Percentiles rank a stretch among this genome's conserved stretches.
Conservation (phyloP, 2,888 invertebrate species). For the Phaonia tiefii region DNA sequence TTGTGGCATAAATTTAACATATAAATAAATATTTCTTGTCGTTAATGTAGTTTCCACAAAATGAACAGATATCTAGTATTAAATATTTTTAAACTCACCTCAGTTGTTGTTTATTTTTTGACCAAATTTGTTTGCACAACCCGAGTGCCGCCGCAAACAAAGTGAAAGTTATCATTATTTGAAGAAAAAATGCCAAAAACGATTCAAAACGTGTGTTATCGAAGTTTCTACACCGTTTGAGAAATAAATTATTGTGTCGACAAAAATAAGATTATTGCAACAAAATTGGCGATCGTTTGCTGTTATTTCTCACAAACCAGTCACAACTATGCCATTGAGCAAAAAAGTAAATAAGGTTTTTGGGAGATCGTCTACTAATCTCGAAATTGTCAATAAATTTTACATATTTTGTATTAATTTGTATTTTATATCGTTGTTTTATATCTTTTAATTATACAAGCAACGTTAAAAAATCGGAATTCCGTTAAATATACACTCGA, state of each 20-base stretch:
- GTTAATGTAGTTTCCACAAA: constrained; percentile 11
- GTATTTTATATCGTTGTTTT: not conserved
- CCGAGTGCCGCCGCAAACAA: constrained; percentile 17
- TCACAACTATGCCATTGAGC: too few species aligned
- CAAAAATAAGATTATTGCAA: constrained; percentile 12
- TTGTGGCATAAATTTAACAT: constrained; percentile 8
- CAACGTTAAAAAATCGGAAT: too few species aligned
- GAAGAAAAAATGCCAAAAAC: constrained; percentile 6
- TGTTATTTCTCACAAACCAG: too few species aligned
- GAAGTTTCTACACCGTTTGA: too few species aligned
- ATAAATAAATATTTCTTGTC: constrained; percentile 15
- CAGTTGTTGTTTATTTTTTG: not conserved
- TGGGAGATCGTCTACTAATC: not conserved
- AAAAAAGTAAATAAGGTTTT: too few species aligned
- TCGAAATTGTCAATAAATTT: not conserved
- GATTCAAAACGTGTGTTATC: constrained; percentile 3
- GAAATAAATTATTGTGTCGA: not conserved
- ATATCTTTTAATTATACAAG: not conserved
- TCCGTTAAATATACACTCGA: too few species aligned
- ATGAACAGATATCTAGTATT: constrained; percentile 34
- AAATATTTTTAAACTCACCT: not conserved
- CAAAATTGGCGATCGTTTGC: too few species aligned
- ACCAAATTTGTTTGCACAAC: constrained; percentile 17
- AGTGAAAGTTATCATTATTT: constrained; percentile 52
- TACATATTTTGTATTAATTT: not conserved